phyloP scores from a whole-genome alignment of 2,113 vertebrate species.

The Chionis minor region DNA sequence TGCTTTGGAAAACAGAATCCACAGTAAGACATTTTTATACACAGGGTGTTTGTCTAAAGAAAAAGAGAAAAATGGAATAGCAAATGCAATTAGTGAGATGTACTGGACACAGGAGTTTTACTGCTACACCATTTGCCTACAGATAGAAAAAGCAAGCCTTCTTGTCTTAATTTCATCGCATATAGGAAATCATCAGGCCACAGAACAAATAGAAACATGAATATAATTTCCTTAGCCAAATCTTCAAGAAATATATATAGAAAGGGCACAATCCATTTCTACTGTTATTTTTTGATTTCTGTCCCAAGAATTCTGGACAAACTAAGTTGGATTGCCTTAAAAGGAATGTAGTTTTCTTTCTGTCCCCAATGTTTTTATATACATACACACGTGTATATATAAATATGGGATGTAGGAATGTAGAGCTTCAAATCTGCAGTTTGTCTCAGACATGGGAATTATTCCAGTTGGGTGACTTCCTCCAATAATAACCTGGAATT shows the following conservation, averaged over 20 bases:
- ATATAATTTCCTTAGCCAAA: not conserved
- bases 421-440: not conserved
- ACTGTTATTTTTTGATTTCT: not conserved
- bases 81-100: slow-evolving; percentile 24
- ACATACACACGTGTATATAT: not conserved
- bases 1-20: slow-evolving; percentile 30
- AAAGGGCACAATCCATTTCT: not conserved
- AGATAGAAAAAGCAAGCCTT: not conserved
- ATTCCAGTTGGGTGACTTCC: not conserved
- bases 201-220: not conserved
- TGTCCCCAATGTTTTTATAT: not conserved
- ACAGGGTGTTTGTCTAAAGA: not conserved
- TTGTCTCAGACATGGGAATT: not conserved
- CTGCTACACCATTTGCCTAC: not conserved
- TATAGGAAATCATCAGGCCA: not conserved
- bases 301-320: not conserved
- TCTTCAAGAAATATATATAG: not conserved
- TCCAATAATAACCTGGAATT: not conserved
- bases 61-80: not conserved
- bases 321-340: not conserved
- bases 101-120: not conserved
- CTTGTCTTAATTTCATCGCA: not conserved
- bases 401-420: not conserved
- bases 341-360: not conserved
- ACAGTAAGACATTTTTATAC: slow-evolving; percentile 45